A percentile compares a stretch with the other conserved stretches of the same genome.
phyloP scores from a whole-genome alignment of 1,140 invertebrate species.

The Hypsibius dujardini region DNA sequence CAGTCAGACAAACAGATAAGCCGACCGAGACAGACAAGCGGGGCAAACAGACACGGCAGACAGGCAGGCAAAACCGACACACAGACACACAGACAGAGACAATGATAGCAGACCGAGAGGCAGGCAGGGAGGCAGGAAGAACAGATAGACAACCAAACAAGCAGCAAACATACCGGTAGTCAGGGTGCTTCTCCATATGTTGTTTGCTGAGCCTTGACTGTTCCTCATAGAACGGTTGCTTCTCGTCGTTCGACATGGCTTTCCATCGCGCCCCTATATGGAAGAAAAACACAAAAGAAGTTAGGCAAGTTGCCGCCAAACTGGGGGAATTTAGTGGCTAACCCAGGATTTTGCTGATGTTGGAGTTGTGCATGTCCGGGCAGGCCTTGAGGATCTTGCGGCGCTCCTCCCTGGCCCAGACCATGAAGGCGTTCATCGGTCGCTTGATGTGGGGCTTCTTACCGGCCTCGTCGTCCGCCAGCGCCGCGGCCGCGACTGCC shows the following conservation, averaged over 20 bases:
- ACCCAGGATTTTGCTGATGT: conserved; percentile 97
- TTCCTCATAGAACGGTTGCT: conserved; percentile 45
- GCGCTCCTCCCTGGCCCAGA: conserved; percentile 92
- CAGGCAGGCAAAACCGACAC: too few species aligned
- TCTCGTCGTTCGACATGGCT: conserved; percentile 41
- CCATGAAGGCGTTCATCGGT: conserved; percentile 93
- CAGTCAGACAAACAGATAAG: too few species aligned
- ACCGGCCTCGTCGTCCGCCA: neutral
- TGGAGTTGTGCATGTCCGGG: conserved; percentile 99
- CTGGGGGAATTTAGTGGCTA: conserved; percentile 26
- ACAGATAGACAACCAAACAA: too few species aligned
- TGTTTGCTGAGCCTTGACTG: conserved; percentile 42
- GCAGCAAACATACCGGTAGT: conserved; percentile 36
- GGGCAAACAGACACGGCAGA: too few species aligned
- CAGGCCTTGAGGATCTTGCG: conserved; percentile 94
- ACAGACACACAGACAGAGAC: too few species aligned
- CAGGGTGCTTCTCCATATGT: conserved; percentile 45
- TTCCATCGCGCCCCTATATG: conserved; percentile 41
- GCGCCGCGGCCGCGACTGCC: neutral
- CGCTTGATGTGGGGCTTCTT: conserved; percentile 84
- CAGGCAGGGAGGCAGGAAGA: too few species aligned
- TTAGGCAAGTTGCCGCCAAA: too few species aligned
- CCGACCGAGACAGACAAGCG: too few species aligned
- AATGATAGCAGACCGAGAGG: too few species aligned
- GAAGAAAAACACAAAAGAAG: neutral